Conservation (phyloP, 2,113 vertebrate species). For the Alethe castanea region DNA sequence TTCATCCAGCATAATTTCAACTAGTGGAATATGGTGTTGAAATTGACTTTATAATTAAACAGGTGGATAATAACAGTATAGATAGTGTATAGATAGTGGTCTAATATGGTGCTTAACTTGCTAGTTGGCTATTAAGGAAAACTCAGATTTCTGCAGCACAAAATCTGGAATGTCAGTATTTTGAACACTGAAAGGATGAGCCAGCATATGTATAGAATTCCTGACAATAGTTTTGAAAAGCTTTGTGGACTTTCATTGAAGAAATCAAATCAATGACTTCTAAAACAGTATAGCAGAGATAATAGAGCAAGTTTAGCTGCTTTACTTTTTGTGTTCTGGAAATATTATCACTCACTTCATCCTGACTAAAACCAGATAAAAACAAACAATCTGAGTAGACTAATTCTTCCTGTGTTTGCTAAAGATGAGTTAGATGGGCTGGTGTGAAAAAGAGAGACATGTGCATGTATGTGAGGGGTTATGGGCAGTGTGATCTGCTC, state of each 20-base stretch:
- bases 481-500: not conserved
- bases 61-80: not conserved
- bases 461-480: not conserved
- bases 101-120: not conserved
- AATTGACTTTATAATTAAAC: not conserved
- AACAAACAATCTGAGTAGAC: not conserved
- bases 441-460: not conserved
- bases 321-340: not conserved
- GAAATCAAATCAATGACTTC: not conserved
- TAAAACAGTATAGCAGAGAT: not conserved
- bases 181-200: not conserved
- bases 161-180: not conserved
- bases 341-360: not conserved
- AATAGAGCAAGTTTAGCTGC: not conserved
- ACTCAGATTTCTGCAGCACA: not conserved
- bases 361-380: not conserved
- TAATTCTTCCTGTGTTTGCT: not conserved
- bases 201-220: not conserved
- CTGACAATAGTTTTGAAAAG: not conserved
- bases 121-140: not conserved
- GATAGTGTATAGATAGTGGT: not conserved
- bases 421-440: not conserved
- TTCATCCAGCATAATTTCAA: not conserved
- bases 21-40: not conserved
- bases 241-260: not conserved